phyloP scores from a whole-genome alignment of 2,113 vertebrate species.

The Archocentrus centrarchus region DNA sequence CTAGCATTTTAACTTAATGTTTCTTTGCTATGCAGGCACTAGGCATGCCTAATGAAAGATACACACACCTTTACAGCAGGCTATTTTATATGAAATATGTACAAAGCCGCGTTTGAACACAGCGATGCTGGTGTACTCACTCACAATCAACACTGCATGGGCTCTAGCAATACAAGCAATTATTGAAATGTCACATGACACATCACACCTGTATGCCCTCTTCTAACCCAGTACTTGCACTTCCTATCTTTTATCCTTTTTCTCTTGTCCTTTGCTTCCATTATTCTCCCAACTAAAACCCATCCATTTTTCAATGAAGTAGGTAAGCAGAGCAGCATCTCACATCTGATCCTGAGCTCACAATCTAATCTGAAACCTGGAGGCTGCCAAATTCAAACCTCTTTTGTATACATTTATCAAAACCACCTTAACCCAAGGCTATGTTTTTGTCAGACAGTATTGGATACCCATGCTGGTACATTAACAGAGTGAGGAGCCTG shows the following conservation, averaged over 20 bases:
- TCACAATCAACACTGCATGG: neutral
- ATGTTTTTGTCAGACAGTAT: constrained; percentile 18
- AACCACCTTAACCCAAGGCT: constrained; percentile 25
- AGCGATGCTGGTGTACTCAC: neutral
- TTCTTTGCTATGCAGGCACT: constrained; percentile 40
- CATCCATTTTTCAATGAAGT: constrained; percentile 20
- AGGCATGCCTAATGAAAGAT: constrained; percentile 39
- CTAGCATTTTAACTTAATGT: constrained; percentile 41
- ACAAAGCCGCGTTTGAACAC: constrained; percentile 4
- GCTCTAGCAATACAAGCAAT: neutral
- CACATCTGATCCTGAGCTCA: constrained; percentile 25
- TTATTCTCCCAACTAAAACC: constrained; percentile 15
- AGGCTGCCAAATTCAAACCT: constrained; percentile 23
- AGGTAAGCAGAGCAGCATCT: constrained; percentile 12
- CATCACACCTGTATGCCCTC: neutral
- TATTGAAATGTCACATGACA: constrained; percentile 18
- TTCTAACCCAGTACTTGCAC: neutral
- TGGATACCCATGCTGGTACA: constrained; percentile 17
- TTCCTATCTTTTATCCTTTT: neutral
- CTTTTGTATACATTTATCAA: constrained; percentile 33
- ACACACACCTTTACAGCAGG: constrained; percentile 27
- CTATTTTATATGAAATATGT: constrained; percentile 13
- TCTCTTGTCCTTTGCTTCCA: constrained; percentile 2
- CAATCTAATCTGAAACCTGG: constrained; percentile 48
- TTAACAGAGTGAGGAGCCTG: constrained; percentile 4